These are phyloP conservation scores for Alitta virens DNA, from an alignment of 2,888 invertebrate genomes.

Conservation along the genomic window DNA sequence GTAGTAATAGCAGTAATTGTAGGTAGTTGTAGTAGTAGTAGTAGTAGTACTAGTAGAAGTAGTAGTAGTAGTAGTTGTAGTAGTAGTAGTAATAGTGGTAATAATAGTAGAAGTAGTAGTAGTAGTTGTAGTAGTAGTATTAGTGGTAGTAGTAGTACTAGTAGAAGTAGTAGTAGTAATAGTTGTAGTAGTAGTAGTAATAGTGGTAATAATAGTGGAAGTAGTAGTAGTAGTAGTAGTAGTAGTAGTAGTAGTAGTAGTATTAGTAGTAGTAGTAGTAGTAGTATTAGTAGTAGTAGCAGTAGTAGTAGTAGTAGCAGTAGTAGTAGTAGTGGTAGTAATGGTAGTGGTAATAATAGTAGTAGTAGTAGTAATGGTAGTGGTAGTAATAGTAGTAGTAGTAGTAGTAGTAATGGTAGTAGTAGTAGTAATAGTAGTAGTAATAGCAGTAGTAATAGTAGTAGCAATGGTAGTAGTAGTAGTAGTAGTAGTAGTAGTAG, in stretches of 20 bases:
- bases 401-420: not conserved
- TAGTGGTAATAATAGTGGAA: not conserved
- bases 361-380: not conserved
- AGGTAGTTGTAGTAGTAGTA: conserved; percentile 11
- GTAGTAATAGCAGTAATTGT: too few species aligned
- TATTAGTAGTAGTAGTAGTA: too few species aligned
- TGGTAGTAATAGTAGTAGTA: not conserved
- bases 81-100: not conserved
- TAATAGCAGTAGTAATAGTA: not conserved
- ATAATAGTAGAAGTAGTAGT: not conserved
- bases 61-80: not conserved
- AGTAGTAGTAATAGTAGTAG: not conserved
- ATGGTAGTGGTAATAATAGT: not conserved
- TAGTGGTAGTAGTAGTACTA: too few species aligned
- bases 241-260: too few species aligned
- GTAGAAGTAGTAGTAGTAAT: too few species aligned
- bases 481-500: conserved; percentile 1
- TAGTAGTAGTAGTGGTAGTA: not conserved
- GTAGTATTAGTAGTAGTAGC: too few species aligned
- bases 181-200: not conserved
- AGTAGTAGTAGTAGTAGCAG: not conserved
- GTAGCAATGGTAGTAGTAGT: not conserved
- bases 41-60: conserved; percentile 1
- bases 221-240: too few species aligned
- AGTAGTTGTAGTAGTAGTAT: conserved; percentile 2